Evolutionary conservation across 2,797 vertebrate species (phyloP), one percentile per base, ranked within the genome.

Genomic region (Spizella passerina): DNA sequence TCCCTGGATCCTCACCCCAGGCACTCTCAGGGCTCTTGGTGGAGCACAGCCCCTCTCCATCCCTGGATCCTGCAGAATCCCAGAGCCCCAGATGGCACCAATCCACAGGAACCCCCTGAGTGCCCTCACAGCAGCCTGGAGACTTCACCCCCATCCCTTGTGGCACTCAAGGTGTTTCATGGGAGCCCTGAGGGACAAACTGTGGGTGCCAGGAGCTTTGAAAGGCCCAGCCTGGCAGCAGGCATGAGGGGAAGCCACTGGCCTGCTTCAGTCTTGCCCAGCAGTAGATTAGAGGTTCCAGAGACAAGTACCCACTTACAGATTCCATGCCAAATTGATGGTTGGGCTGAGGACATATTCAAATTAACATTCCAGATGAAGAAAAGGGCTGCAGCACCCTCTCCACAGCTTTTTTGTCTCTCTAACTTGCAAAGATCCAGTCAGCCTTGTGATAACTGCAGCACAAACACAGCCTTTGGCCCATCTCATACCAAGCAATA

Each of bases 21-120:
- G 20, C 55, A 4, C 14, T 49, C 47, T 6, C 47, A 30, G 32
- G 24, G 9, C 13, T 39, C 61, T 8, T 9, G 36, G 18, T 14
- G 1, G 43, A 34, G 10, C 56, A 43, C 26, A 47, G 66, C 36
- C 44, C 18, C 19, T 27, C 26, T 46, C 26, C 60, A 4, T 16
- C 66, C 12, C 65, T 24, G 17, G 5, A 12, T 26, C 60, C 57
- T 41, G 19, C 52, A 75, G 52, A 18, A 6, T 12, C 38, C 57
- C 3, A 0, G 53, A 77, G 32, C 21, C 43, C 15, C 29, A 29
- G 12, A 5, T 1, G 2, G 63, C 44, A 79, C 24, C 9, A 2
- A 10, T 2, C 20, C 63, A 29, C 39, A 53, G 49, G 21, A 34
- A 5, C 12, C 12, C 18, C 23, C 23, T 1, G 0, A 2, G 4